Percentiles rank a stretch among this genome's conserved stretches.
Evolutionary conservation across 2,113 vertebrate genomes (phyloP).

Genomic region (Meriones unguiculatus): DNA sequence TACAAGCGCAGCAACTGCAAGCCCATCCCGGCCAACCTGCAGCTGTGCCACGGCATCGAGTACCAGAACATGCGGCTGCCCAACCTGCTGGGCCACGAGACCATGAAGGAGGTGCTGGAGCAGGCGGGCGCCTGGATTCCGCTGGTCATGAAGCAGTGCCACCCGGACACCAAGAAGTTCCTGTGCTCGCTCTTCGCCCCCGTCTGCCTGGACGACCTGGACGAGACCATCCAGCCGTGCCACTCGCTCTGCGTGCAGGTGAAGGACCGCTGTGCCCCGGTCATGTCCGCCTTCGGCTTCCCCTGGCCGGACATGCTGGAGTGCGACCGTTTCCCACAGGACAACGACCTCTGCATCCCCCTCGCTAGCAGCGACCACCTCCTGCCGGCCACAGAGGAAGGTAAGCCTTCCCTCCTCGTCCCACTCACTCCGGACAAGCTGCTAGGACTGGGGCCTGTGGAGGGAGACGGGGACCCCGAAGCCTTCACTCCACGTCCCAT

Average conservation of each 20-base stretch:
- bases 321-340: slow-evolving; percentile 94
- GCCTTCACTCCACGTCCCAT: neutral
- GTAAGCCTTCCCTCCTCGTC: slow-evolving; percentile 81
- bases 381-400: slow-evolving; percentile 92
- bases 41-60: slow-evolving; percentile 96
- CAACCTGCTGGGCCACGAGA: slow-evolving; percentile 98
- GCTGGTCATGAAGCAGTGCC: slow-evolving; percentile 97
- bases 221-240: slow-evolving; percentile 97
- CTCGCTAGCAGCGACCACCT: slow-evolving; percentile 91
- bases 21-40: slow-evolving; percentile 93
- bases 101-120: slow-evolving; percentile 97
- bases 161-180: slow-evolving; percentile 98
- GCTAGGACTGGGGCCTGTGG: neutral
- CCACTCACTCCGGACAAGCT: neutral
- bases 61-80: slow-evolving; percentile 98
- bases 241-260: slow-evolving; percentile 96
- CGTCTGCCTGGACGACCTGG: slow-evolving; percentile 96
- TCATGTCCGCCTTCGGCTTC: slow-evolving; percentile 98
- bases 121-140: slow-evolving; percentile 98
- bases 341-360: slow-evolving; percentile 98
- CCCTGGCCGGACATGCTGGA: slow-evolving; percentile 99
- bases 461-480: too few relatives aligned
- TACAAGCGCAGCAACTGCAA: slow-evolving; percentile 96
- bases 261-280: slow-evolving; percentile 94
- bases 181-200: slow-evolving; percentile 98